These are phyloP conservation scores for Caradrina kadenii DNA, from an alignment of 2,888 invertebrate genomes.

Conservation along the genomic window DNA sequence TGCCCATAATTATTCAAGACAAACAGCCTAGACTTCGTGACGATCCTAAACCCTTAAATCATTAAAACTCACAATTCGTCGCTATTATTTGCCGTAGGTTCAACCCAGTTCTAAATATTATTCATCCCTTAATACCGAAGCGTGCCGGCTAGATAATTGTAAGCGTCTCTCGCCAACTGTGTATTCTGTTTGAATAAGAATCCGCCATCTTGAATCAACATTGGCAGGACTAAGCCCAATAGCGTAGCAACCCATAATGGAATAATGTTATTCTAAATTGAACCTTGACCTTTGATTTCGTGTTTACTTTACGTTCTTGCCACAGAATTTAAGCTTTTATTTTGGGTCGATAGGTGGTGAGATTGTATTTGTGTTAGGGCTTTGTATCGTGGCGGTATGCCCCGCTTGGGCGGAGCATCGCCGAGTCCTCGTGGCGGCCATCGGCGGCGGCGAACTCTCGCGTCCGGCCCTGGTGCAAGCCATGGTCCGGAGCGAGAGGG, in stretches of 20 bases:
- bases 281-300: conserved; percentile 39
- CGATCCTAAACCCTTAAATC: conserved; percentile 1
- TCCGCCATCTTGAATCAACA: conserved; percentile 42
- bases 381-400: too few species aligned
- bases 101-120: conserved; percentile 34
- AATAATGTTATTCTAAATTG: conserved; percentile 26
- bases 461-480: too few species aligned
- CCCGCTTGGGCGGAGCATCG: too few species aligned
- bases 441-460: too few species aligned
- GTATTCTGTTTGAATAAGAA: conserved; percentile 17
- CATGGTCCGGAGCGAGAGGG: too few species aligned
- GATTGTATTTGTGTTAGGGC: too few species aligned
- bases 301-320: conserved; percentile 23
- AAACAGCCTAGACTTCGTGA: conserved; percentile 40
- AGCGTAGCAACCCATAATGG: conserved; percentile 31
- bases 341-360: not conserved
- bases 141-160: conserved; percentile 43
- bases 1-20: not conserved
- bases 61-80: conserved; percentile 12
- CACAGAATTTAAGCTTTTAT: not conserved
- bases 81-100: conserved; percentile 28
- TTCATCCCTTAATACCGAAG: conserved; percentile 52
- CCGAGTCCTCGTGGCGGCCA: too few species aligned
- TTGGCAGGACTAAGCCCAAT: conserved; percentile 15
- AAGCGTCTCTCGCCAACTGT: conserved; percentile 16